phyloP scores from a whole-genome alignment of 2,113 vertebrate species.

The Galbula dea region DNA sequence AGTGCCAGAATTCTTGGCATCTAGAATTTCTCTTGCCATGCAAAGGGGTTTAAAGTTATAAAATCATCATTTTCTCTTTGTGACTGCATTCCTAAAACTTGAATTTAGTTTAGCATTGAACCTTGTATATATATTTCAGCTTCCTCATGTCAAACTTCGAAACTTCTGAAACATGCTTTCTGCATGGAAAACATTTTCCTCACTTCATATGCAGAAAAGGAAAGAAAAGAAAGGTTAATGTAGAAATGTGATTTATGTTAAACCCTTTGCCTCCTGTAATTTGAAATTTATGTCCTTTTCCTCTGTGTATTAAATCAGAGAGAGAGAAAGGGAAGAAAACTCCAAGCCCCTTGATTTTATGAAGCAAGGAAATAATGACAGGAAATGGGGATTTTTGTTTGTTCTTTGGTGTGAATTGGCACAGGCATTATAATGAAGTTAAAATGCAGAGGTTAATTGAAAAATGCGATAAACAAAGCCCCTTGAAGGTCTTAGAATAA shows the following conservation, averaged over 20 bases:
- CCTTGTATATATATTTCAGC: not conserved
- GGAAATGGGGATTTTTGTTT: slow-evolving; percentile 73
- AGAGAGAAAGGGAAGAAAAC: not conserved
- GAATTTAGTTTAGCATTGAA: not conserved
- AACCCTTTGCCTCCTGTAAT: slow-evolving; percentile 73
- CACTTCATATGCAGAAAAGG: not conserved
- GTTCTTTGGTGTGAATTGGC: slow-evolving; percentile 84
- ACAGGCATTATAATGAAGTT: slow-evolving; percentile 81
- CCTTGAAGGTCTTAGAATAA: slow-evolving; percentile 79
- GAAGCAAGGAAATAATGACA: slow-evolving; percentile 74
- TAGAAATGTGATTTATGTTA: slow-evolving; percentile 78
- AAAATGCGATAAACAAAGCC: slow-evolving; percentile 93
- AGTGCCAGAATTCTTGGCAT: not conserved
- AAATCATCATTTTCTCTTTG: not conserved
- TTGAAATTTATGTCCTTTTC: slow-evolving; percentile 72
- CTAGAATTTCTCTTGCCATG: not conserved
- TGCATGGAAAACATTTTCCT: not conserved
- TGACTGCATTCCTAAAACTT: not conserved
- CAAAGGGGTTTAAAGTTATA: not conserved
- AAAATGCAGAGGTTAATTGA: slow-evolving; percentile 95
- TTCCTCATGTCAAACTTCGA: not conserved
- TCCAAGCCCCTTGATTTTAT: slow-evolving; percentile 49
- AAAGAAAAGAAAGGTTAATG: slow-evolving; percentile 64
- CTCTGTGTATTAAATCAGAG: not conserved
- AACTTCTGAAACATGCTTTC: not conserved